Conservation (phyloP, 2,797 vertebrate species). For the Chloroceryle amazona region DNA sequence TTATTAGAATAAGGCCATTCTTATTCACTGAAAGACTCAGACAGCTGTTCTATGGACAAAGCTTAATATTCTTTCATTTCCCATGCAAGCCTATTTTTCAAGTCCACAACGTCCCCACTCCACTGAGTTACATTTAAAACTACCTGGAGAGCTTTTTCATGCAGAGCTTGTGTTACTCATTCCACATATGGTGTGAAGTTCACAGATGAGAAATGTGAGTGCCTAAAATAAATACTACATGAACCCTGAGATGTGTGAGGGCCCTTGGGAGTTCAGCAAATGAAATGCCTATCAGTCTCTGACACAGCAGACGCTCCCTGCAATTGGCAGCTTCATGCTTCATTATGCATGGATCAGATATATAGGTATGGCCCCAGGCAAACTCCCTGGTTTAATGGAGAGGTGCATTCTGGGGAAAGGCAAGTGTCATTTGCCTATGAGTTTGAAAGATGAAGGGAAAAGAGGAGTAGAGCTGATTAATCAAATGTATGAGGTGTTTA, state of each 20-base stretch:
- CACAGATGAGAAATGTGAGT: constrained; percentile 80
- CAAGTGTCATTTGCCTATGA: constrained; percentile 60
- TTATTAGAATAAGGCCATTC: constrained; percentile 35
- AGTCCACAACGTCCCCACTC: not conserved
- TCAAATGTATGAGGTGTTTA: not conserved
- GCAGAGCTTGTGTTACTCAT: constrained; percentile 59
- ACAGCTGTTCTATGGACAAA: constrained; percentile 46
- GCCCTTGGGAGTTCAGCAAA: constrained; percentile 83
- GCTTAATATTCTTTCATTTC: constrained; percentile 55
- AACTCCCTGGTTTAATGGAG: constrained; percentile 77
- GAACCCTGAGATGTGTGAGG: constrained; percentile 86
- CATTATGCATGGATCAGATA: constrained; percentile 90
- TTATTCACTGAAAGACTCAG: constrained; percentile 31
- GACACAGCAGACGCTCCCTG: constrained; percentile 89
- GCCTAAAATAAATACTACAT: constrained; percentile 81
- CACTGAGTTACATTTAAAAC: constrained; percentile 56
- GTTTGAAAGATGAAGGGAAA: constrained; percentile 58
- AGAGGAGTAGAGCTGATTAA: constrained; percentile 47
- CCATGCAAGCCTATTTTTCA: constrained; percentile 54
- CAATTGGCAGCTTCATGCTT: constrained; percentile 90
- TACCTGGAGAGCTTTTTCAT: constrained; percentile 71
- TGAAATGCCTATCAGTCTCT: constrained; percentile 92
- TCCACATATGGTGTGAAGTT: constrained; percentile 85
- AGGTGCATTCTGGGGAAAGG: constrained; percentile 62
- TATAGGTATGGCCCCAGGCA: constrained; percentile 84